These are phyloP conservation scores for Rotaria magnacalcarata DNA, from an alignment of 2,888 invertebrate genomes.

Conservation along the genomic window DNA sequence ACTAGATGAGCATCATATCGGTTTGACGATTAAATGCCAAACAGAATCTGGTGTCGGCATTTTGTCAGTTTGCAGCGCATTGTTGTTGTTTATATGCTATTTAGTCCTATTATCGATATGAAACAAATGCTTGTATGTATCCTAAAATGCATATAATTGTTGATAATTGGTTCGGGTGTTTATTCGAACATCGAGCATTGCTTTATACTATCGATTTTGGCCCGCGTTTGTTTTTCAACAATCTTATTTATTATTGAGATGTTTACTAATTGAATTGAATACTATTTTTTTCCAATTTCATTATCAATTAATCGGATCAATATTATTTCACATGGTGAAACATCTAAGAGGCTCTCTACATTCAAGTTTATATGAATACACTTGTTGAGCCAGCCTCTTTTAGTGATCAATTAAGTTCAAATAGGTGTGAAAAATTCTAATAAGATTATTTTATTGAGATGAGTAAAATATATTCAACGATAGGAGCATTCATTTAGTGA, in stretches of 20 bases:
- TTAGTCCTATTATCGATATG: not conserved
- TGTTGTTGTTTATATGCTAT: not conserved
- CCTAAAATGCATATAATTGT: not conserved
- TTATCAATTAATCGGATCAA: not conserved
- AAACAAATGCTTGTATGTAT: not conserved
- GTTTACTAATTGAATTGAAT: not conserved
- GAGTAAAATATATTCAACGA: no score
- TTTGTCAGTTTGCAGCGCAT: not conserved
- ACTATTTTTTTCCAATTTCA: not conserved
- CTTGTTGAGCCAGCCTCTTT: no score
- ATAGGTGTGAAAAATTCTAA: no score
- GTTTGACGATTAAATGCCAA: not conserved
- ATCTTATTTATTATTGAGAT: not conserved
- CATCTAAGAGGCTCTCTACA: not conserved
- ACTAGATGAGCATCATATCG: not conserved
- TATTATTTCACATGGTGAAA: not conserved
- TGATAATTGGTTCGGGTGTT: not conserved
- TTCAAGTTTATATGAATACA: no score
- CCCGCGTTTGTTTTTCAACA: not conserved
- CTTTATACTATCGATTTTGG: not conserved
- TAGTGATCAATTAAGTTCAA: no score
- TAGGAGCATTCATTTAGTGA: no score
- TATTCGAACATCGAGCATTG: not conserved
- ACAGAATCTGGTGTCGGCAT: not conserved
- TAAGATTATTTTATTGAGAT: no score